Conservation (phyloP, 2,888 invertebrate genomes). For the Xestia xanthographa region DNA sequence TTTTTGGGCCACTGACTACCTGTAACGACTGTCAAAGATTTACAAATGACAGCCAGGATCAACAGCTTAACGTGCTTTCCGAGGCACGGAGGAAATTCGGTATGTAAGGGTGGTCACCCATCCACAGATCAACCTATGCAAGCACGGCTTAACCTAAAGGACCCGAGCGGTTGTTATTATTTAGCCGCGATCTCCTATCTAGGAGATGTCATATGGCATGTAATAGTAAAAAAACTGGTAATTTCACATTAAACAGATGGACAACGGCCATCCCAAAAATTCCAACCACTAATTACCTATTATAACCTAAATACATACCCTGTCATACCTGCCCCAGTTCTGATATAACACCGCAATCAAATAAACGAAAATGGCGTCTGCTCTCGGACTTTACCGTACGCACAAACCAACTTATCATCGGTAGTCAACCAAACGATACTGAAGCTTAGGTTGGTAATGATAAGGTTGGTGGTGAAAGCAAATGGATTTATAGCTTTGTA, state of each 20-base stretch:
- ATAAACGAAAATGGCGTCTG: conserved; percentile 83
- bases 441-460: conserved; percentile 41
- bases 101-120: too few relatives aligned
- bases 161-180: too few relatives aligned
- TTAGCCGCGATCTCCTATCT: too few relatives aligned
- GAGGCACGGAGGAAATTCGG: too few relatives aligned
- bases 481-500: conserved; percentile 80
- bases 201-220: not conserved
- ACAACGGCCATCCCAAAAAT: conserved; percentile 38
- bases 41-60: too few relatives aligned
- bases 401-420: conserved; percentile 61
- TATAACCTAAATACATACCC: conserved; percentile 74
- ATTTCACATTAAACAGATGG: conserved; percentile 39
- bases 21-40: too few relatives aligned
- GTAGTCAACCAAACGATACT: conserved; percentile 52
- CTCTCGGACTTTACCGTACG: conserved; percentile 72
- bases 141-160: too few relatives aligned
- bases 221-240: not conserved
- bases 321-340: conserved; percentile 83
- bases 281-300: conserved; percentile 63
- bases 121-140: too few relatives aligned
- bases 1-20: too few relatives aligned
- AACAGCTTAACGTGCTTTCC: too few relatives aligned
- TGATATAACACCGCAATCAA: conserved; percentile 84
- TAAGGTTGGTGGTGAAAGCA: conserved; percentile 37